phyloP scores from a whole-genome alignment of 2,888 invertebrate species.

The Mantis religiosa region DNA sequence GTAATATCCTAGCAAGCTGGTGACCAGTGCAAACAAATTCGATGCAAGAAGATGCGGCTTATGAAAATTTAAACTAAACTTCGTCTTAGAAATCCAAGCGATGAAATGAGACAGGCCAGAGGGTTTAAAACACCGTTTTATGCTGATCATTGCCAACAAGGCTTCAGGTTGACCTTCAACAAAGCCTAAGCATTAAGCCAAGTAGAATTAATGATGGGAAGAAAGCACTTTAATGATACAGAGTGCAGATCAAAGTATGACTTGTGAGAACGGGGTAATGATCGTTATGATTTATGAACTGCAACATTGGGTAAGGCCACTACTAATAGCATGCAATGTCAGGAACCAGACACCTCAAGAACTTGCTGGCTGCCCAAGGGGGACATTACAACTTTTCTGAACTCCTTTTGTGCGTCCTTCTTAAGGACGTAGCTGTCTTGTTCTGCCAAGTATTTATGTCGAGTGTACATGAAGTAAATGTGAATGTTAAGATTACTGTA shows the following conservation, averaged over 20 bases:
- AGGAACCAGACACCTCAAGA: not conserved
- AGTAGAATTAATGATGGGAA: not conserved
- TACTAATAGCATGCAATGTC: not conserved
- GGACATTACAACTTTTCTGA: not conserved
- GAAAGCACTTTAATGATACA: not conserved
- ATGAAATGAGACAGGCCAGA: too few species aligned
- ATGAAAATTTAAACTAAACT: too few species aligned
- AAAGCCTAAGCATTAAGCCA: not conserved
- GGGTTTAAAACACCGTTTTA: too few species aligned
- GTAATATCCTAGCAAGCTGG: too few species aligned
- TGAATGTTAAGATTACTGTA: too few species aligned
- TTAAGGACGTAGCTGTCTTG: not conserved
- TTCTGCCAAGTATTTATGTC: not conserved
- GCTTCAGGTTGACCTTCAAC: not conserved
- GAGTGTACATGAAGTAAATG: too few species aligned
- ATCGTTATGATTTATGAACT: not conserved
- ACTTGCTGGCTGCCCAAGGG: not conserved
- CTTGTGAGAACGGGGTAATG: not conserved
- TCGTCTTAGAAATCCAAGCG: too few species aligned
- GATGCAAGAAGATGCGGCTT: too few species aligned
- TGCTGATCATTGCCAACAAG: not conserved
- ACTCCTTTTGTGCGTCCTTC: not conserved
- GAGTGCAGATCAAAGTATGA: not conserved
- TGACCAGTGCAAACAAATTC: too few species aligned
- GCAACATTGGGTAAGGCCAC: not conserved